Base-by-base conservation (phyloP, 2,797 vertebrate species). In the Diplodus sargus region DNA sequence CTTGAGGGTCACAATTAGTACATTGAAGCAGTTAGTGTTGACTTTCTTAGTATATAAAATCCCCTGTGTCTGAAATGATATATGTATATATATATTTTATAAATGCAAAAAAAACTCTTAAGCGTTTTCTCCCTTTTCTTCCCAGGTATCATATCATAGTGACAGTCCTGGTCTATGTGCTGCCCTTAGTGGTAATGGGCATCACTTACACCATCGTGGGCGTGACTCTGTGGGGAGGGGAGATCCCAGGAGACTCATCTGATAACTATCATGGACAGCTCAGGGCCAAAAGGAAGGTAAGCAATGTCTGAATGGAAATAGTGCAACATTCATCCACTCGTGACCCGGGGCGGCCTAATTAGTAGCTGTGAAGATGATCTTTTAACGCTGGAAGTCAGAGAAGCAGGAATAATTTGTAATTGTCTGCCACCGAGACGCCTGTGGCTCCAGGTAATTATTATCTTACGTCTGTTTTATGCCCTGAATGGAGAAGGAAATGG, bases 151-250 rank as follows among this genome's bases (percentile, higher is more conserved):
- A 99, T 39, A 92, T 98, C 82, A 96, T 97, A 25, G 97, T 99
- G 72, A 96, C 96, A 20, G 83, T 96, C 28, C 92, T 99, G 93
- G 96, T 99, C 20, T 99, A 99, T 76, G 90, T 96, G 76, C 94
- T 99, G 85, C 98, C 98, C 2, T 89, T 99, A 77, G 95, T 97
- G 84, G 93, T 99, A 85, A 99, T 99, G 98, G 97, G 94, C 18
- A 95, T 99, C 91, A 98, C 97, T 59, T 99, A 99, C 84, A 97
- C 97, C 80, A 96, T 99, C n/a, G 96, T 99, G 48, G 98, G 98
- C 63, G 82, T 97, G 90, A 99, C 97, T 0, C 95, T 99, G 62
- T 99, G 98, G 98, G 98, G 97, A 87, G 97, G 97, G 67, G 97
- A 97, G 91, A 99, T 99, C 89, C 98, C 98, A 5, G 98, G 98